Evolutionary conservation across 2,888 invertebrate genomes (phyloP).

Genomic region (Sclerodermus sp.): DNA sequence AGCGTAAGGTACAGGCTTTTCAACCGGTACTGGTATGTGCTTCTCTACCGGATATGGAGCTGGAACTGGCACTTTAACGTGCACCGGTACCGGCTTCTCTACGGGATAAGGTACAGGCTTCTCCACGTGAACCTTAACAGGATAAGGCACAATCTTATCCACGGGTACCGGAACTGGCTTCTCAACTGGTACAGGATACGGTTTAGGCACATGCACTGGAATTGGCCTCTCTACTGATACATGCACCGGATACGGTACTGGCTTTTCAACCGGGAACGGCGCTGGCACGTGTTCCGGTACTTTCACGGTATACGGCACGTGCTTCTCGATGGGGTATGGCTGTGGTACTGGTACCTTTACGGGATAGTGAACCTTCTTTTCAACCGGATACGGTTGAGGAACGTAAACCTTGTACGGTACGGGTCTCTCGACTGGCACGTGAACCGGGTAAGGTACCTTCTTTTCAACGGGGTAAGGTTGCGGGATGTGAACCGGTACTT

Average conservation of each 20-base stretch:
- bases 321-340: conserved; percentile 61
- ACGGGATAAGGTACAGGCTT: conserved; percentile 75
- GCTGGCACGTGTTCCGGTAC: conserved; percentile 73
- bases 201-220: conserved; percentile 63
- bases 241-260: conserved; percentile 71
- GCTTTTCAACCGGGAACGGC: conserved; percentile 75
- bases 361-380: conserved; percentile 48
- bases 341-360: conserved; percentile 51
- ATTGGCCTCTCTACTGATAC: conserved; percentile 74
- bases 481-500: conserved; percentile 59
- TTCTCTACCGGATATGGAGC: conserved; percentile 48
- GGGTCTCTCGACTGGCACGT: conserved; percentile 52
- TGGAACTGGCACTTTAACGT: conserved; percentile 62
- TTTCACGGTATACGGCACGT: conserved; percentile 70
- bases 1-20: conserved; percentile 69
- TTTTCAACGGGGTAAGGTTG: conserved; percentile 56
- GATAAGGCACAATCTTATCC: conserved; percentile 58
- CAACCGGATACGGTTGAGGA: conserved; percentile 54
- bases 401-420: conserved; percentile 56
- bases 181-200: conserved; percentile 72
- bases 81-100: conserved; percentile 76
- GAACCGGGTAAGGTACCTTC: conserved; percentile 54
- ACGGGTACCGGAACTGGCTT: conserved; percentile 59
- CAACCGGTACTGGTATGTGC: conserved; percentile 48
- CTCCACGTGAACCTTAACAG: conserved; percentile 56